Evolutionary conservation across 2,888 invertebrate genomes (phyloP), one percentile per base, ranked within the genome.

Genomic region (Rosalia funebris): DNA sequence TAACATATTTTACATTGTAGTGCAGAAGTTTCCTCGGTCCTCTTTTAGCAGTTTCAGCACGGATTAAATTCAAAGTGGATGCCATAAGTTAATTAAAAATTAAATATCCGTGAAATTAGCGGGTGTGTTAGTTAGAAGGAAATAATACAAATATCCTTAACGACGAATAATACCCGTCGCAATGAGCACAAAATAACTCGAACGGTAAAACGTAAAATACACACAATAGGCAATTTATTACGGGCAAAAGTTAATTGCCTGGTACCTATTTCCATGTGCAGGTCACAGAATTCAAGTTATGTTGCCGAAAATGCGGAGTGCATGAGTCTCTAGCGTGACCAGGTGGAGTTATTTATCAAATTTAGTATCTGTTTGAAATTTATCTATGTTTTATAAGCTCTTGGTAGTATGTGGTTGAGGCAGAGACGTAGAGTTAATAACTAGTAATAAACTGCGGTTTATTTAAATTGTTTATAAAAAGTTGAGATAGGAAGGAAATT

Each of bases 361-460:
- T 65, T 69, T 60, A 59, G 66, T 68, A 66, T 68, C 68, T 68
- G n/a, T n/a, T 68, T 63, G 57, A 66, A n/a, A n/a, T n/a, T n/a
- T n/a, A n/a, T n/a, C n/a, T n/a, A n/a, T n/a, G n/a, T n/a, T n/a
- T n/a, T n/a, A n/a, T n/a, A n/a, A n/a, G 58, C 61, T 58, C 62
- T 58, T 60, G 59, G 61, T 60, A 63, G 62, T 58, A 12, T 57
- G 57, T 42, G 16, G 45, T 57, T 57, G 32, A 12, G 37, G 25
- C 37, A 19, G 36, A 37, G 46, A 9, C 16, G 25, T 5, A 25
- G 3, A 25, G 3, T 5, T 9, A 25, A 9, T 25, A 9, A 25
- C 25, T 3, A 5, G 9, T 9, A 25, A 3, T 3, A 25, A 25
- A 25, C 9, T 3, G 25, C 9, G 9, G 9, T 25, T 25, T 25